Base-by-base conservation (phyloP, 2,113 vertebrate species). In the Pavo muticus region DNA sequence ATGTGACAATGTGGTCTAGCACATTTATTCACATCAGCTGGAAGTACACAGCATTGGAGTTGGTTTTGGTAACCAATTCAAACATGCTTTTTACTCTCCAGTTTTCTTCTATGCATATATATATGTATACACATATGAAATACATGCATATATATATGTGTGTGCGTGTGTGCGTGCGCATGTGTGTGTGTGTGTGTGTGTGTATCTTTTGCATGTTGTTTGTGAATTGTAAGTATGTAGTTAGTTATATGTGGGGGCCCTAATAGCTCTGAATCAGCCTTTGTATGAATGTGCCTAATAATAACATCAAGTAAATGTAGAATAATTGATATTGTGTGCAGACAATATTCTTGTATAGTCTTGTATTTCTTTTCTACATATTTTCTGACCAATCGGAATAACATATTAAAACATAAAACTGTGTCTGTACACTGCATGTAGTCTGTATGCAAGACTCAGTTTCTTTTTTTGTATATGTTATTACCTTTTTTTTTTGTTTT, bases 21-120 rank as follows among this genome's bases (percentile, higher is more conserved):
- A 98, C 98, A 98, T 98, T 97, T 93, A 96, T 96, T 98, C 98
- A 98, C 98, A 99, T 99, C 98, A 97, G 29, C 98, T 99, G 98
- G 98, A 98, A 98, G 98, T 97, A 93, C 65, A 50, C 98, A 98
- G 98, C 97, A 97, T 96, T 93, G 95, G 97, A 98, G 98, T 97
- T 98, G 98, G 97, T 97, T 97, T 97, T 95, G 76, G 82, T 95
- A 97, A 91, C 97, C 98, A 98, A 98, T 97, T 98, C 95, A 96
- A 96, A 97, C 97, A 98, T 98, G 98, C 98, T 98, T 97, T 97
- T 94, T 91, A 94, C 93, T 96, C 97, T 99, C 98, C 98, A 98
- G 98, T 97, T 97, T 95, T 94, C 72, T 94, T 96, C 96, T 96
- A 90, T 97, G 95, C 98, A 97, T 98, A 97, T 97, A 97, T 97